These are phyloP conservation scores for Mastomys coucha DNA, from an alignment of 2,113 vertebrate genomes.

Conservation along the genomic window DNA sequence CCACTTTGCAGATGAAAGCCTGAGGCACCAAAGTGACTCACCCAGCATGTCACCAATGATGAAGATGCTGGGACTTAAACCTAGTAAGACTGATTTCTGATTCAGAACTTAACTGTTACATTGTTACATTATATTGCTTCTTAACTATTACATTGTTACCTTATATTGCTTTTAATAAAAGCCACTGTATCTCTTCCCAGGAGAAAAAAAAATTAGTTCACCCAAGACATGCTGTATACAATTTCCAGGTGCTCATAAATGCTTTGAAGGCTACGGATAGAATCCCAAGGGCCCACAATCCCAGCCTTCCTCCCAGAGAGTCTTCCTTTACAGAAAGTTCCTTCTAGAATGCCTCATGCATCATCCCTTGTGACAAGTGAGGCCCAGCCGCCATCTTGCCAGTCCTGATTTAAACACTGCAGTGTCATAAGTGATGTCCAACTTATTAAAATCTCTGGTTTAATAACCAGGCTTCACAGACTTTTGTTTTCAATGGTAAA, in stretches of 20 bases:
- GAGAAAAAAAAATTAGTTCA: background rate
- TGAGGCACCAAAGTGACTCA: background rate
- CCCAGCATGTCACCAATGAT: background rate
- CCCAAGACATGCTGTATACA: background rate
- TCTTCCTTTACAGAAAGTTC: background rate
- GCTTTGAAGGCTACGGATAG: background rate
- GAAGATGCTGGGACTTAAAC: constrained; percentile 8
- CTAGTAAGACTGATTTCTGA: background rate
- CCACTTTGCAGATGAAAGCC: constrained; percentile 36
- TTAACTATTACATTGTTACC: background rate
- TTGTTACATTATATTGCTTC: background rate
- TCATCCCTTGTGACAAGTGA: background rate
- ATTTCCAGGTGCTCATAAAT: background rate
- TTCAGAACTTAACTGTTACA: background rate
- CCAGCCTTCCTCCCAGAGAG: background rate
- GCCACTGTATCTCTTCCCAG: background rate
- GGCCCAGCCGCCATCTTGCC: background rate
- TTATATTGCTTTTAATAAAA: background rate
- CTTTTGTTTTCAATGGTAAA: constrained; percentile 37
- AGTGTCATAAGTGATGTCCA: background rate
- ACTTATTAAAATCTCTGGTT: background rate
- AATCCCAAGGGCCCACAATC: background rate
- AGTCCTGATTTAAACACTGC: background rate
- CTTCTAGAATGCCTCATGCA: background rate
- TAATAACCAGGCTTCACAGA: background rate